Base-by-base conservation (phyloP, 2,113 vertebrate species). In the Chroicocephalus ridibundus region DNA sequence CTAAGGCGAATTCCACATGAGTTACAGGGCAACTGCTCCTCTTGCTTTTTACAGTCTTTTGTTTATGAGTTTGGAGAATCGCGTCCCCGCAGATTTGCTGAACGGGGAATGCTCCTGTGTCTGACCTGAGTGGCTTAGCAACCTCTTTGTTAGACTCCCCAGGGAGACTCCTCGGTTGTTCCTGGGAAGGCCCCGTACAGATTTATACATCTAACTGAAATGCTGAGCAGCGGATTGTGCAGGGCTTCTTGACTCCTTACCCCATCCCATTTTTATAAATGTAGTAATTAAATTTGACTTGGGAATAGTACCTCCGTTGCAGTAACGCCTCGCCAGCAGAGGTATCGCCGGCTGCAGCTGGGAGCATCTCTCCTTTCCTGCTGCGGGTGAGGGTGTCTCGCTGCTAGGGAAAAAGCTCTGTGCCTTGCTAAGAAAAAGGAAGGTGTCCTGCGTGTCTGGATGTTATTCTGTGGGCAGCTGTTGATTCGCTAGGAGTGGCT, bases 101-200 rank as follows among this genome's bases (percentile, higher is more conserved):
- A 86, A 32, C 3, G 25, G 74, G 76, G 88, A 95, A 87, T 89
- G 54, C 77, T 85, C 91, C 36, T 34, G 88, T 92, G 89, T 90
- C 83, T 93, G 72, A 55, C 72, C 78, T 84, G 40, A 79, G 26
- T 44, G 82, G 86, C 97, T 97, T 97, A 97, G 97, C 96, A 98
- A 94, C 96, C n/a, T 87, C 93, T 88, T 88, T 82, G 69, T 74
- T 60, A 54, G 38, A 29, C 29, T 96, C 97, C 94, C 79, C 46
- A 27, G 88, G 90, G 98, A 96, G 61, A 54, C 44, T 62, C 46
- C 93, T 82, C 21, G 12, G 36, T 82, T 78, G 80, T 75, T 89
- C 18, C 54, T 65, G 82, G 88, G 80, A n/a, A 61, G 86, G 68
- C 54, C 14, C 78, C 12, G 15, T n/a, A n/a, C 70, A 83, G 86